Percentiles rank a stretch among this genome's conserved stretches.
These are phyloP conservation scores for Eleutherodactylus coqui DNA, from an alignment of 2,797 vertebrate species.

Conservation along the genomic window DNA sequence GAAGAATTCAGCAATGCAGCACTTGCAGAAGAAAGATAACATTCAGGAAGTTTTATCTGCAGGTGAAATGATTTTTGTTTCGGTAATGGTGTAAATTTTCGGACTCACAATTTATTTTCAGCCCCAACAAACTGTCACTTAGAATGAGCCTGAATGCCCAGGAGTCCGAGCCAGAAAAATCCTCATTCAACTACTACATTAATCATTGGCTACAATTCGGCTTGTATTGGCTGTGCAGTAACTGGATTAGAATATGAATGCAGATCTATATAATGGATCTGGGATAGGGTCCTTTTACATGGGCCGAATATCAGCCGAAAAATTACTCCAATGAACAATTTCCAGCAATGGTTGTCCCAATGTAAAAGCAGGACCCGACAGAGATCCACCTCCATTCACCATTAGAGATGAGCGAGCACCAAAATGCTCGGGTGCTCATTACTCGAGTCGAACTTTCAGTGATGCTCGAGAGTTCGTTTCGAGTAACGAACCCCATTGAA, in stretches of 20 bases:
- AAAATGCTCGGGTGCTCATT: too few species aligned
- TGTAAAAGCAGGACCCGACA: too few species aligned
- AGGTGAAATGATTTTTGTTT: slow-evolving; percentile 25
- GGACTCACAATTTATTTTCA: not conserved
- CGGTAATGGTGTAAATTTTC: slow-evolving; percentile 2
- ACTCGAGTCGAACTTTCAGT: too few species aligned
- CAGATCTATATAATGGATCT: not conserved
- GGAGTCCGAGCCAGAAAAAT: slow-evolving; percentile 20
- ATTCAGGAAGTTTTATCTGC: not conserved
- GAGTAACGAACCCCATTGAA: too few species aligned
- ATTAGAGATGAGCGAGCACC: too few species aligned
- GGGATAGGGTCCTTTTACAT: too few species aligned
- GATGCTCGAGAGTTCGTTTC: too few species aligned
- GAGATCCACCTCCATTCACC: too few species aligned
- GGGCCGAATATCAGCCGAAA: too few species aligned
- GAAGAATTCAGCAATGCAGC: not conserved
- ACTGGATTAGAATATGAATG: not conserved
- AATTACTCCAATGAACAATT: too few species aligned
- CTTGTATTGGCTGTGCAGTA: not conserved
- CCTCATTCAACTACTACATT: too few species aligned
- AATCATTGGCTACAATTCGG: slow-evolving; percentile 15
- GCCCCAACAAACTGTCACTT: slow-evolving; percentile 21
- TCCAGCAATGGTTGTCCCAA: too few species aligned
- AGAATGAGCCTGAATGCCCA: not conserved
- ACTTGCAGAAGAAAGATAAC: slow-evolving; percentile 10